Evolutionary conservation across 1,140 invertebrate genomes (phyloP).

Genomic region (Aleiodes sp.): DNA sequence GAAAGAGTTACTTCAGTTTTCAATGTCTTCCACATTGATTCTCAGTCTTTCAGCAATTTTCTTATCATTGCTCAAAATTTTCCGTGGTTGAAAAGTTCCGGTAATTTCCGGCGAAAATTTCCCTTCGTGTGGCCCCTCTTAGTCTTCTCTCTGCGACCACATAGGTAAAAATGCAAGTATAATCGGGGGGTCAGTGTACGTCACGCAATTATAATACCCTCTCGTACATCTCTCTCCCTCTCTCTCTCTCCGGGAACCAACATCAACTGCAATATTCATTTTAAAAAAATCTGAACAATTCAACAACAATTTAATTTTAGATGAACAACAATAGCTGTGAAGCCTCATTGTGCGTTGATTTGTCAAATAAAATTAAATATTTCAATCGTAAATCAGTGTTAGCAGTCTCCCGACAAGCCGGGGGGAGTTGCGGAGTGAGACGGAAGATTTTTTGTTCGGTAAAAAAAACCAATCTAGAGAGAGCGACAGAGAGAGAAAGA

Average conservation of each 20-base stretch:
- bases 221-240: conserved; percentile 11
- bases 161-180: too few relatives aligned
- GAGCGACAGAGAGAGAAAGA: too few relatives aligned
- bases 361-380: not conserved
- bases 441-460: conserved; percentile 12
- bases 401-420: conserved; percentile 4
- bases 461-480: too few relatives aligned
- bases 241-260: too few relatives aligned
- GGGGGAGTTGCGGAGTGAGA: conserved; percentile 4
- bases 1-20: too few relatives aligned
- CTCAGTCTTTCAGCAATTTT: too few relatives aligned
- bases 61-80: too few relatives aligned
- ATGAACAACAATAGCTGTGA: not conserved
- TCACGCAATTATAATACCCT: conserved; percentile 58
- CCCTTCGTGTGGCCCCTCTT: too few relatives aligned
- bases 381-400: not conserved
- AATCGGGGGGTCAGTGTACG: conserved; percentile 57
- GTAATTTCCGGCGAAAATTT: too few relatives aligned
- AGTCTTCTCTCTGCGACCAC: too few relatives aligned
- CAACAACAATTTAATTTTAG: not conserved
- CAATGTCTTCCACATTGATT: too few relatives aligned
- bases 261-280: conserved; percentile 37
- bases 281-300: conserved; percentile 21
- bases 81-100: too few relatives aligned
- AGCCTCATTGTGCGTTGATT: not conserved